Base-by-base conservation (phyloP, 2,113 vertebrate genomes). In the Alouatta palliata region DNA sequence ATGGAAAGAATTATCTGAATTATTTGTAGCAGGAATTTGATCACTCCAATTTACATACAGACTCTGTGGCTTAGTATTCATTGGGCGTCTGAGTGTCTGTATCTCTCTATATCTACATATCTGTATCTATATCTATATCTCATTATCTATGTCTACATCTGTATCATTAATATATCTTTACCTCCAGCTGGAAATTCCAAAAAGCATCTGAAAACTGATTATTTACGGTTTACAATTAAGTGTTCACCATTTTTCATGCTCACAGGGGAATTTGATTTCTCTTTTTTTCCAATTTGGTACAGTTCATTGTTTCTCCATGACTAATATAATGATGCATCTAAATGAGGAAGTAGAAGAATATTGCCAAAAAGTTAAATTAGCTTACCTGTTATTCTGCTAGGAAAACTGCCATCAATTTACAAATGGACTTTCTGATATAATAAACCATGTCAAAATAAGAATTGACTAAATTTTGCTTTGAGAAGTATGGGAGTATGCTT, bases 351-450 rank as follows among this genome's bases (percentile, higher is more conserved):
- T 23, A 68, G 40, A 49, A 82, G 27, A 94, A 56, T 86, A 64
- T 97, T 94, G 73, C 80, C 73, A 95, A 96, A 96, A 98, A 75
- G 25, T 98, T 97, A 96, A 97, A 87, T 92, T 94, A 98, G 54
- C 91, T 98, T 95, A 77, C 93, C 37, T 97, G 2, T 97, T 98
- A 35, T 98, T 97, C 3, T 1, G 35, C 73, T 83, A 86, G 90
- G 86, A 97, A 98, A 97, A 97, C 12, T 83, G 35, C 92, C 95
- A 96, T 98, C 96, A 91, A 27, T 95, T 97, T 95, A 40, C 71
- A 96, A 66, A 76, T 75, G 49, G 80, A 27, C 35, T 97, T 70
- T 52, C 37, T 92, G 64, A 75, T n/a, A 14, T 96, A 93, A 91
- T 92, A 96, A 98, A 84, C 10, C 13, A 84, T 92, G 76, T 27